Base-by-base conservation (phyloP, 2,797 vertebrate species). In the Caiman crocodilus region DNA sequence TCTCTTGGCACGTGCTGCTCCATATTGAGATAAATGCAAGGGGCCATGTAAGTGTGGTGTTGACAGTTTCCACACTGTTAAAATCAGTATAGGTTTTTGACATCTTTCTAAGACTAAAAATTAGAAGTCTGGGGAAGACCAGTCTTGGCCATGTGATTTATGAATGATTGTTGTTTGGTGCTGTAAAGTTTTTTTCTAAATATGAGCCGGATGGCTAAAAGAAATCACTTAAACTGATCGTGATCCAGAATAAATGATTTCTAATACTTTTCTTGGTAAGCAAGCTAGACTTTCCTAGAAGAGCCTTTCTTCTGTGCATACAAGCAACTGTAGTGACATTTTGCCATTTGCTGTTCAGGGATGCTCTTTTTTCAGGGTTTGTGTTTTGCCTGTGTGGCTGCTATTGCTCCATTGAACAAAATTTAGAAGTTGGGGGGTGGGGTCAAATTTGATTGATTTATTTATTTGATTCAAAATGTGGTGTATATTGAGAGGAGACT, bases 131-230 rank as follows among this genome's bases (percentile, higher is more conserved):
- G 42, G 35, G 2, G 15, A 88, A 28, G 75, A 14, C 15, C 25
- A 0, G 25, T 42, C 5, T 80, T 85, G 42, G 5, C 15, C 73
- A 56, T 32, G 2, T 60, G 2, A 28, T 57, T 13, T 0, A 0
- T 26, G 9, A 79, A 57, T 6, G 28, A 77, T 60, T 76, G 35
- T 1, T 13, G 17, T 55, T 89, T 35, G 5, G 20, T 50, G 35
- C 76, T 82, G 60, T 56, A 64, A 75, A 71, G 35, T 1, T 23
- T 79, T 2, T 2, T 55, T 73, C 50, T 73, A 73, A 21, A 16
- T 50, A 20, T 23, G 59, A 50, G 10, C 11, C 10, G 10, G 42
- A 50, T 50, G 42, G 9, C 42, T 50, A 50, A 25, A 50, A 73
- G 42, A 50, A 73, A 73, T 67, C 15, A 14, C 26, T 73, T 73